phyloP scores from a whole-genome alignment of 2,113 vertebrate genomes.

The Ifrita kowaldi region DNA sequence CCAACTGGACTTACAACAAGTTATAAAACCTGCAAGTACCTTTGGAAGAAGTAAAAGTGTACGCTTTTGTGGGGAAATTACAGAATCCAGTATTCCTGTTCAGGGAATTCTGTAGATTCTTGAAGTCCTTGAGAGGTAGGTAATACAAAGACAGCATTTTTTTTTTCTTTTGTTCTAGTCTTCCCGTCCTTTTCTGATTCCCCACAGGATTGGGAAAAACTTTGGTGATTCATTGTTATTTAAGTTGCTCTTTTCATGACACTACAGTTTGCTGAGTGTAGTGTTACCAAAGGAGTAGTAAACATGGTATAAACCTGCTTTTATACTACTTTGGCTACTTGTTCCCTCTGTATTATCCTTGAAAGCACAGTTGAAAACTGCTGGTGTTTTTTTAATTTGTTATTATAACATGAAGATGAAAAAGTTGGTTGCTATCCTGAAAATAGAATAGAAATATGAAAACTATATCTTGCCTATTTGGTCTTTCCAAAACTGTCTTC shows the following conservation, averaged over 20 bases:
- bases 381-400: fast-evolving
- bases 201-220: neutral
- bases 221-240: neutral
- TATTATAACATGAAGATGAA: neutral
- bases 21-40: neutral
- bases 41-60: neutral
- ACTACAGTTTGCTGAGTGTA: neutral
- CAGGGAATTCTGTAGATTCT: neutral
- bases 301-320: neutral
- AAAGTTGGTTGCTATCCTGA: neutral
- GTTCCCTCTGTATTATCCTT: neutral
- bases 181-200: neutral
- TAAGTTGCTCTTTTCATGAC: neutral
- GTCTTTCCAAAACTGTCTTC: neutral
- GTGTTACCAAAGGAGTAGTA: neutral
- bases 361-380: neutral
- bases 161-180: neutral
- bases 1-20: neutral
- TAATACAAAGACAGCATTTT: neutral
- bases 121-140: neutral
- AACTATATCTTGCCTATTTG: neutral
- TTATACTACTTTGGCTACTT: neutral
- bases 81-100: neutral
- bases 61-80: neutral
- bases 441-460: neutral